phyloP scores from a whole-genome alignment of 2,888 invertebrate genomes.

The Cryptocephalus moraei region DNA sequence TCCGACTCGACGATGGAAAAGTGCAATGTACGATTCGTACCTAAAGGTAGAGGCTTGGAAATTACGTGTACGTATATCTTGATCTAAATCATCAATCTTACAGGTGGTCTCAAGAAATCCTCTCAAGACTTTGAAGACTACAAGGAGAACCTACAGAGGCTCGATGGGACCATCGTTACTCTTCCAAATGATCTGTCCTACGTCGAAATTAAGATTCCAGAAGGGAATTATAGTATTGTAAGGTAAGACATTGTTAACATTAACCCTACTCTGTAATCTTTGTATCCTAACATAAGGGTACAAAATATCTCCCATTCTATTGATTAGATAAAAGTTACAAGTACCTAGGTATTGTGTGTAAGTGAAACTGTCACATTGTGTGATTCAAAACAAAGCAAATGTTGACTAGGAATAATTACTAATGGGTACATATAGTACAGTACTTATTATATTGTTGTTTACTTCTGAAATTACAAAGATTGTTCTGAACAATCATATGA shows the following conservation, averaged over 20 bases:
- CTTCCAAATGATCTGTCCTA: constrained; percentile 25
- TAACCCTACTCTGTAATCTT: not conserved
- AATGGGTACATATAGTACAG: no score
- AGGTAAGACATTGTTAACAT: constrained; percentile 23
- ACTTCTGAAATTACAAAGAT: no score
- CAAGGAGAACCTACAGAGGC: constrained; percentile 29
- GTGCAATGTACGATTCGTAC: constrained; percentile 4
- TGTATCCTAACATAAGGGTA: no score
- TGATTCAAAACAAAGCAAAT: no score
- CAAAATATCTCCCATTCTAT: no score
- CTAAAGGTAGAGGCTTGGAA: constrained; percentile 3
- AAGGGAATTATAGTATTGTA: constrained; percentile 30
- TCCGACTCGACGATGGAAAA: constrained; percentile 3
- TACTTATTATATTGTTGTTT: no score
- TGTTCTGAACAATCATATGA: no score
- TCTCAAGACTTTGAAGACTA: constrained; percentile 25
- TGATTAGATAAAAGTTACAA: no score
- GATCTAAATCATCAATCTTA: constrained; percentile 6
- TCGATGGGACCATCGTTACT: constrained; percentile 31
- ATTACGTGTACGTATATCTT: not conserved
- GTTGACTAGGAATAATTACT: no score
- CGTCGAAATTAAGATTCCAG: constrained; percentile 31
- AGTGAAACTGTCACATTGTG: no score
- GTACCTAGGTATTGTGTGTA: no score
- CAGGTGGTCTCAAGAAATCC: constrained; percentile 23